Conservation (phyloP, 30 jellyfish, hydroid and myxozoan species). For the Turritopsis dohrnii region DNA sequence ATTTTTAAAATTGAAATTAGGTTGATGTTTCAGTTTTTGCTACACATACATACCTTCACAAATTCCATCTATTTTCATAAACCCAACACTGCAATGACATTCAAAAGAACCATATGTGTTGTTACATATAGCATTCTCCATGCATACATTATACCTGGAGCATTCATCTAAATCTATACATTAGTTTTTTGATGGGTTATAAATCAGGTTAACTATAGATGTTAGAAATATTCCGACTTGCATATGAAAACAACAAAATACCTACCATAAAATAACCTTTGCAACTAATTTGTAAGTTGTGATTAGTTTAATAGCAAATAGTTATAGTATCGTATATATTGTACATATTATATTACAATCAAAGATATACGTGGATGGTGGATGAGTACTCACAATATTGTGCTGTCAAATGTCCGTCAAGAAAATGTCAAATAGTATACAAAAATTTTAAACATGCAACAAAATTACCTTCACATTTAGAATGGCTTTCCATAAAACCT, state of each 20-base stretch:
- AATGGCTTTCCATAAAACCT: not conserved
- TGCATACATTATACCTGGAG: not conserved
- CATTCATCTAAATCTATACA: not conserved
- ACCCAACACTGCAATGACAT: not conserved
- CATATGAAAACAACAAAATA: too few relatives aligned
- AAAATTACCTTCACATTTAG: not conserved
- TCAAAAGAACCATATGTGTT: not conserved
- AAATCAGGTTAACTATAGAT: not conserved
- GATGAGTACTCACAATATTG: not conserved
- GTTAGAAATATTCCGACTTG: not conserved
- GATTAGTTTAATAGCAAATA: too few relatives aligned
- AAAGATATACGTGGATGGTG: too few relatives aligned
- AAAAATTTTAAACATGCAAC: not conserved
- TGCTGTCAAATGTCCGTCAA: not conserved
- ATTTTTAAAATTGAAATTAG: not conserved
- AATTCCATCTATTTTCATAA: not conserved
- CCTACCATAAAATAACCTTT: too few relatives aligned
- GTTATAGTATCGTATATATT: too few relatives aligned
- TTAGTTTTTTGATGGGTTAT: not conserved
- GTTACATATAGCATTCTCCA: not conserved
- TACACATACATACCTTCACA: not conserved
- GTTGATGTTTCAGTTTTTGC: not conserved
- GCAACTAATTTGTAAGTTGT: too few relatives aligned
- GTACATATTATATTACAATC: too few relatives aligned
- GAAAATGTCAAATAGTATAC: too few relatives aligned